phyloP scores from a whole-genome alignment of 2,888 invertebrate species.

The Plagodis pulveraria region DNA sequence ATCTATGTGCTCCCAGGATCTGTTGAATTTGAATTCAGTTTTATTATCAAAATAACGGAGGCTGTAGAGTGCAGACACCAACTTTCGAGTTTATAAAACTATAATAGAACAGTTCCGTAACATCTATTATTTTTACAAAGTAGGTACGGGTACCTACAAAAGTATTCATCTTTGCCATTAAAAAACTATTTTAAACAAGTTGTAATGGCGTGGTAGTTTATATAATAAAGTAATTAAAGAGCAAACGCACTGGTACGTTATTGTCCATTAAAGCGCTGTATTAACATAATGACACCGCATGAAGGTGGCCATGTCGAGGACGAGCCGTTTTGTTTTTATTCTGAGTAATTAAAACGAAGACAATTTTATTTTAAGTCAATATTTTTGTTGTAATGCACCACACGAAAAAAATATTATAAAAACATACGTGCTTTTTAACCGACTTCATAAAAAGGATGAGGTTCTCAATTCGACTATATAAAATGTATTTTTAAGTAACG shows the following conservation, averaged over 20 bases:
- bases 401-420: too few relatives aligned
- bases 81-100: too few relatives aligned
- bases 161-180: background rate
- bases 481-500: too few relatives aligned
- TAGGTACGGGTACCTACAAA: background rate
- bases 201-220: constrained; percentile 2
- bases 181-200: background rate
- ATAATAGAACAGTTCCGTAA: too few relatives aligned
- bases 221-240: constrained; percentile 27
- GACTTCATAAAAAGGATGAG: too few relatives aligned
- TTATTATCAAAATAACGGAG: too few relatives aligned
- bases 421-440: background rate
- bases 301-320: constrained; percentile 4
- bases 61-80: too few relatives aligned
- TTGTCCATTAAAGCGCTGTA: constrained; percentile 27
- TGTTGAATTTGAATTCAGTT: too few relatives aligned
- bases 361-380: background rate
- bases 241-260: constrained; percentile 15
- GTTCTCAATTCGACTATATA: too few relatives aligned
- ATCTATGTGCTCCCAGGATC: too few relatives aligned
- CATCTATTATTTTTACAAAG: too few relatives aligned
- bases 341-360: constrained; percentile 6
- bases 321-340: background rate
- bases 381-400: background rate
- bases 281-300: constrained; percentile 29